Base-by-base conservation (phyloP, 2,113 vertebrate species). In the Panthera uncia region DNA sequence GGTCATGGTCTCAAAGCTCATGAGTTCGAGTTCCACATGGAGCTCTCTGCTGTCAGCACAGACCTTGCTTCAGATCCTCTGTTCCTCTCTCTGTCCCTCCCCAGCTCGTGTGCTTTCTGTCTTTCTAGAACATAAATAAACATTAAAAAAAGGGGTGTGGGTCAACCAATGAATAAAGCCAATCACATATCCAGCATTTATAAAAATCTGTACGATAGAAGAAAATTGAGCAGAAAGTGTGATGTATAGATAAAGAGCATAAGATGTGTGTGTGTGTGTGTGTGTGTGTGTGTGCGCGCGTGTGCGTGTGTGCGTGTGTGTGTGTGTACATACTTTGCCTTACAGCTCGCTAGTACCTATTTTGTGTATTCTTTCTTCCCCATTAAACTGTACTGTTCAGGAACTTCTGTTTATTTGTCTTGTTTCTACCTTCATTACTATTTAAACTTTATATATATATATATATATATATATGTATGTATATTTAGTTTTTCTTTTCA, bases 281-380 rank as follows among this genome's bases (percentile, higher is more conserved):
- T 63, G 16, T 25, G 31, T 25, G 0, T 7, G 4, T 9, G 4
- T 2, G 0, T 1, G 33, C 3, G 0, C 1, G 33, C 3, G 4
- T 9, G 19, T 7, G 21, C 3, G 1, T 38, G 38, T 3, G 4
- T 48, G 2, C n/a, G 4, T 48, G 14, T 21, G 13, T 25, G 3
- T 31, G 5, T 12, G n/a, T 25, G 8, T 1, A 2, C 27, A 33
- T 4, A 65, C 12, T 61, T 33, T 90, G 13, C 10, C 16, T 29
- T 3, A 9, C 0, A 21, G 15, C 38, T 69, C 57, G 81, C 1
- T 33, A 36, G 25, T 8, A 48, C 0, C 14, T 69, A 31, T 13
- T n/a, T 9, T 0, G 2, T 48, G 14, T 29, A 27, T 3, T 31
- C 6, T 23, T 89, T 73, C 16, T 90, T 1, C n/a, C 19, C 7